These are phyloP conservation scores for Catocala fraxini DNA, from an alignment of 2,888 invertebrate genomes.

Conservation along the genomic window DNA sequence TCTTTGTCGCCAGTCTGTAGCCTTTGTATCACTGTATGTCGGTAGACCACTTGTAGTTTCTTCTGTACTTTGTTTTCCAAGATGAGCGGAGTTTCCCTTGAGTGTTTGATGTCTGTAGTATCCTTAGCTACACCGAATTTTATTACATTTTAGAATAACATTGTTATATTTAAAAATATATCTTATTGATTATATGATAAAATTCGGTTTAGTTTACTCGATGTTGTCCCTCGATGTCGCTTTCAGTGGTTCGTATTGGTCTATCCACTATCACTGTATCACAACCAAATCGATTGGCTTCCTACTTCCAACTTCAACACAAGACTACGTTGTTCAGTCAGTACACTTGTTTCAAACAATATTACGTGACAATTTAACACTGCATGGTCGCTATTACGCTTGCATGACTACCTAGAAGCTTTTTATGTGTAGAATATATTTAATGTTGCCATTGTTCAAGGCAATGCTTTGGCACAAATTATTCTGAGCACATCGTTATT, in stretches of 20 bases:
- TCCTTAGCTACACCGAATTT: constrained; percentile 74
- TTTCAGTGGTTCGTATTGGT: constrained; percentile 85
- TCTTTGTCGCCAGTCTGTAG: constrained; percentile 82
- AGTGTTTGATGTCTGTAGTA: constrained; percentile 81
- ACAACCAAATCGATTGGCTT: constrained; percentile 74
- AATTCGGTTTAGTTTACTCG: constrained; percentile 79
- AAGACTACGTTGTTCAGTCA: constrained; percentile 69
- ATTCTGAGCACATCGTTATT: constrained; percentile 37
- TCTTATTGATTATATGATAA: constrained; percentile 25
- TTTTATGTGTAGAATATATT: constrained; percentile 82
- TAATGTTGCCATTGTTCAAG: constrained; percentile 53
- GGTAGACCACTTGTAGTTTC: constrained; percentile 86
- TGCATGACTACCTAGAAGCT: constrained; percentile 82
- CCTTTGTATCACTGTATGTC: constrained; percentile 75
- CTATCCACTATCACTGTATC: constrained; percentile 79
- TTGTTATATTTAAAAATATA: not conserved
- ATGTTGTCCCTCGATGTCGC: constrained; percentile 87
- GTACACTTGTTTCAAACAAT: constrained; percentile 62
- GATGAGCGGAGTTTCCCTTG: constrained; percentile 78
- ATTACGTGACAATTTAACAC: constrained; percentile 73
- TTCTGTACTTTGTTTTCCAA: constrained; percentile 80
- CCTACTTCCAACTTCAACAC: constrained; percentile 69
- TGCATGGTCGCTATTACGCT: constrained; percentile 81
- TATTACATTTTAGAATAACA: constrained; percentile 10
- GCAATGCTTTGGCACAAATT: constrained; percentile 61